A percentile compares a stretch with the other conserved stretches of the same genome.
Evolutionary conservation across 1,140 invertebrate genomes (phyloP).

Genomic region (Oryzaephilus surinamensis): DNA sequence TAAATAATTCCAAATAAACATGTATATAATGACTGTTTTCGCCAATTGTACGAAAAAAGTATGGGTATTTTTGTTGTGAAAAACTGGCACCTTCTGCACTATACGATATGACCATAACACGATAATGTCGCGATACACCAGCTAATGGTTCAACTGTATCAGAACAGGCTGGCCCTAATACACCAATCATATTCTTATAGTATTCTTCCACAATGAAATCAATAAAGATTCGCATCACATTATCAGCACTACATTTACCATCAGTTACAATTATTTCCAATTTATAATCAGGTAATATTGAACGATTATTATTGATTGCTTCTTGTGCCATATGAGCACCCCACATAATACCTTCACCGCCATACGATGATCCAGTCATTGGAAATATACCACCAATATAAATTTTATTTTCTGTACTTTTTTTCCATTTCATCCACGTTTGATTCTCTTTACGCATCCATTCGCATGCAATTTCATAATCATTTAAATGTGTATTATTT

Average conservation of each 20-base stretch:
- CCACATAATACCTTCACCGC: constrained; percentile 48
- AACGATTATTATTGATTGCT: constrained; percentile 52
- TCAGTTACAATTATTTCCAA: constrained; percentile 50
- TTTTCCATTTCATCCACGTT: constrained; percentile 24
- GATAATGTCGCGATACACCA: constrained; percentile 67
- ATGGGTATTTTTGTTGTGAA: constrained; percentile 60
- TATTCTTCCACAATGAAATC: constrained; percentile 51
- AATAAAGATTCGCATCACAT: constrained; percentile 70
- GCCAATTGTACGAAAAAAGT: constrained; percentile 75
- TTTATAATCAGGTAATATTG: constrained; percentile 51
- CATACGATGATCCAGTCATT: constrained; percentile 41
- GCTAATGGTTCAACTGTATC: constrained; percentile 76
- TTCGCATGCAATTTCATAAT: constrained; percentile 51
- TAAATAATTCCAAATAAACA: constrained; percentile 57
- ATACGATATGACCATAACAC: constrained; percentile 69
- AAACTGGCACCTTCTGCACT: constrained; percentile 67
- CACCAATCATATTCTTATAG: constrained; percentile 50
- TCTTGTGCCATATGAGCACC: constrained; percentile 55
- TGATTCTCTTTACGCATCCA: constrained; percentile 46
- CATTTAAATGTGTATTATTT: constrained; percentile 13
- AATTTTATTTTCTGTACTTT: constrained; percentile 39
- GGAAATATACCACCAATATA: constrained; percentile 74
- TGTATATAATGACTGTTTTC: constrained; percentile 65
- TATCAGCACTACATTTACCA: constrained; percentile 63
- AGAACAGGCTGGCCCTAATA: constrained; percentile 75